These are phyloP conservation scores for Caenorhabditis briggsae DNA, from an alignment of 1,140 invertebrate genomes.

Conservation along the genomic window DNA sequence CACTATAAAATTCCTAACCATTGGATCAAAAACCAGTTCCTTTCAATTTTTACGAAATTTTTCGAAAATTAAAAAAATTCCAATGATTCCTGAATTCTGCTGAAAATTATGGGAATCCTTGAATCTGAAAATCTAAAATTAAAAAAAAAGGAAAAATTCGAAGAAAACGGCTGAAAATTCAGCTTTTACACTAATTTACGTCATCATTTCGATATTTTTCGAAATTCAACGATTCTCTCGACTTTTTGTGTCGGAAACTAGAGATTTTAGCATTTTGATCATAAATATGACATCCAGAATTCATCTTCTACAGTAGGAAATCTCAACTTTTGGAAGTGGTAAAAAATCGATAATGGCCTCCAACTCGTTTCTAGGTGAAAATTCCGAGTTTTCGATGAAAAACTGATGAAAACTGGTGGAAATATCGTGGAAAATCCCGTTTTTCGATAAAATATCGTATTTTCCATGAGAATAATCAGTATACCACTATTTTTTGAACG, in stretches of 20 bases:
- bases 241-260: background rate
- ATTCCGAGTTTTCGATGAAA: background rate
- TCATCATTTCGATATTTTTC: slow-evolving; percentile 1
- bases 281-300: background rate
- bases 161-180: no score
- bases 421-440: background rate
- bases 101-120: no score
- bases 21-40: no score
- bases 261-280: background rate
- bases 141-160: no score
- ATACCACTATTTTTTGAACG: slow-evolving; percentile 25
- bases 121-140: no score
- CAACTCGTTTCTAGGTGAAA: background rate
- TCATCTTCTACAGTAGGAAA: background rate
- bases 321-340: background rate
- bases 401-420: slow-evolving; percentile 15
- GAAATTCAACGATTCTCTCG: background rate
- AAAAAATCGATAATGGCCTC: slow-evolving; percentile 36
- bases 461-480: slow-evolving; percentile 23
- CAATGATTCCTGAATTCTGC: no score
- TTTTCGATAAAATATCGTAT: background rate
- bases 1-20: no score
- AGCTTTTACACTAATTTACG: slow-evolving; percentile 4
- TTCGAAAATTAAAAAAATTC: no score
- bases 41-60: no score